Base-by-base conservation (phyloP, 2,113 vertebrate genomes). In the Bos javanicus region DNA sequence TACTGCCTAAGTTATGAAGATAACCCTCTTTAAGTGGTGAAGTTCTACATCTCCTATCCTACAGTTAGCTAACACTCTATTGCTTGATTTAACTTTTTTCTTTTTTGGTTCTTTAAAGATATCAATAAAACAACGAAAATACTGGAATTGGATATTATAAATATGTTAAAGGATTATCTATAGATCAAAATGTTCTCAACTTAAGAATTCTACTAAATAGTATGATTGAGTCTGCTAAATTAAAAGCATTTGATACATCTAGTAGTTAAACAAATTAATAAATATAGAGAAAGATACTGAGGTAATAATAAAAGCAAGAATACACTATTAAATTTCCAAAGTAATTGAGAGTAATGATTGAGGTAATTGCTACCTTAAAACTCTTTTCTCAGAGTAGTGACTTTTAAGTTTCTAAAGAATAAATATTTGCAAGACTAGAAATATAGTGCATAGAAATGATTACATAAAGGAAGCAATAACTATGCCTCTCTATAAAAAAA, bases 161-260 rank as follows among this genome's bases (percentile, higher is more conserved):
- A 93, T 85, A 96, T 92, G 93, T 97, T 90, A 97, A 98, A 97
- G 88, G 60, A 94, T 92, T 86, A 94, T 74, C 78, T 97, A 59
- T 90, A 28, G 71, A 87, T 92, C 64, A 59, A 87, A 90, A 76
- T 50, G 98, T 97, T 85, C 94, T 98, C 71, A 82, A 89, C 97
- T 71, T 96, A 88, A 95, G 93, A 97, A 74, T 64, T 97, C 76
- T 97, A 39, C 78, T 95, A 36, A 97, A 97, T 0, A 1, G 62
- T 97, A 78, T 96, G 54, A 19, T 95, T 82, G 50, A 74, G 15
- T 91, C 87, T 81, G 56, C 87, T 97, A 97, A 98, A 90, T 25
- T 96, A 93, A 85, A 88, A 97, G 3, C 6, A 97, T 48, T 97
- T 97, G 91, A 54, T 67, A 93, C 3, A 0, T 87, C 78, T 89